Percentiles rank a stretch among this genome's conserved stretches.
Evolutionary conservation across 2,888 invertebrate species (phyloP).

Genomic region (Trisateles emortualis): DNA sequence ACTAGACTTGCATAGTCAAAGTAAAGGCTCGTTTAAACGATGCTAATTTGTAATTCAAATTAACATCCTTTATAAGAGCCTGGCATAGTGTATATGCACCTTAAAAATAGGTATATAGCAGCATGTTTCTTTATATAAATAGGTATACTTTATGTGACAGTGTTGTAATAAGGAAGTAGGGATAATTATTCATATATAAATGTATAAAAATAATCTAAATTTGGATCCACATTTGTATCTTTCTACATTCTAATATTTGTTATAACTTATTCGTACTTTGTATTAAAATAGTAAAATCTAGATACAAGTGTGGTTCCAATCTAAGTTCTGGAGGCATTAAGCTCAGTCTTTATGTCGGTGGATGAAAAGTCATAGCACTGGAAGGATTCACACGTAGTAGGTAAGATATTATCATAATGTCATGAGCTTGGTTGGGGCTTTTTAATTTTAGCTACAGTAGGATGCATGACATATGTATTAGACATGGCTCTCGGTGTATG

Average conservation of each 20-base stretch:
- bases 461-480: slow-evolving; percentile 90
- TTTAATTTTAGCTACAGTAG: slow-evolving; percentile 76
- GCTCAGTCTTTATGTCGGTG: slow-evolving; percentile 80
- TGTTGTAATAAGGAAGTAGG: slow-evolving; percentile 3
- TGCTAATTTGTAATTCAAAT: not conserved
- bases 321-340: slow-evolving; percentile 41
- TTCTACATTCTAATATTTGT: not conserved
- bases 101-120: not conserved
- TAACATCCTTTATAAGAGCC: not conserved
- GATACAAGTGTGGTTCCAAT: slow-evolving; percentile 38
- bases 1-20: slow-evolving; percentile 29
- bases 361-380: slow-evolving; percentile 80
- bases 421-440: slow-evolving; percentile 81
- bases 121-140: slow-evolving; percentile 2
- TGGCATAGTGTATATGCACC: not conserved
- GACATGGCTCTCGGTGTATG: slow-evolving; percentile 89
- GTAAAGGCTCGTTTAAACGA: not conserved
- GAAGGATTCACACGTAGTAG: slow-evolving; percentile 80
- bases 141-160: slow-evolving; percentile 6
- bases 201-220: slow-evolving; percentile 29
- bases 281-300: not conserved
- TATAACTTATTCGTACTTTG: not conserved
- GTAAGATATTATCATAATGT: slow-evolving; percentile 56
- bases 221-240: slow-evolving; percentile 33
- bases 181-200: slow-evolving; percentile 28